Evolutionary conservation across 2,888 invertebrate species (phyloP), one percentile per base, ranked within the genome.

Genomic region (Apeira syringaria): DNA sequence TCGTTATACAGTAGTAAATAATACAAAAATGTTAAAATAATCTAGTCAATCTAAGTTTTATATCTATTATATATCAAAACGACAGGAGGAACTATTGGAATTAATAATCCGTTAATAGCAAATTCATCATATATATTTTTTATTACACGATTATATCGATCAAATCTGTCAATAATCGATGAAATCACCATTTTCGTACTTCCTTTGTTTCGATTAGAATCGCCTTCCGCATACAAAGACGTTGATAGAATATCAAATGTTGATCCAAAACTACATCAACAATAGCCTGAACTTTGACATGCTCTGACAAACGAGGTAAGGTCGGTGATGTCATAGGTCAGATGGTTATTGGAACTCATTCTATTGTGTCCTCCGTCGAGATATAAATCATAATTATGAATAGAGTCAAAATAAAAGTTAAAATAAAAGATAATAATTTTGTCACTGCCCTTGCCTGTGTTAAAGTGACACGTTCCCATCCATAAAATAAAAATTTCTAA

Each of bases 271-370:
- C 27, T 27, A 39, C 44, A 31, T 45, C 39, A 45, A 39, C 35
- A 39, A 45, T 25, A 22, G 34, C 53, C 58, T 57, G 53, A 65
- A 70, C 61, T 73, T 64, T 72, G 74, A 72, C 71, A 76, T 68
- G 74, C 59, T 64, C 56, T 61, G 60, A 60, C 59, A 63, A 62
- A 61, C 59, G 34, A 52, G 33, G 46, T 68, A 63, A 73, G 72
- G 68, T 61, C 62, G 61, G 56, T 83, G 78, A 83, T 78, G 74
- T 83, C 80, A 86, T 83, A 82, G 80, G 79, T 85, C 77, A 77
- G 50, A 59, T 46, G 57, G 54, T 62, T 74, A 69, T 67, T 69
- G 64, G 68, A 64, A 69, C 69, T 62, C 59, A 70, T 71, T 73
- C 68, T 66, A 68, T 81, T 79, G 71, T 79, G 49, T 60, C 50